Evolutionary conservation across 2,888 invertebrate species (phyloP).

Genomic region (Drosophila crucigera): DNA sequence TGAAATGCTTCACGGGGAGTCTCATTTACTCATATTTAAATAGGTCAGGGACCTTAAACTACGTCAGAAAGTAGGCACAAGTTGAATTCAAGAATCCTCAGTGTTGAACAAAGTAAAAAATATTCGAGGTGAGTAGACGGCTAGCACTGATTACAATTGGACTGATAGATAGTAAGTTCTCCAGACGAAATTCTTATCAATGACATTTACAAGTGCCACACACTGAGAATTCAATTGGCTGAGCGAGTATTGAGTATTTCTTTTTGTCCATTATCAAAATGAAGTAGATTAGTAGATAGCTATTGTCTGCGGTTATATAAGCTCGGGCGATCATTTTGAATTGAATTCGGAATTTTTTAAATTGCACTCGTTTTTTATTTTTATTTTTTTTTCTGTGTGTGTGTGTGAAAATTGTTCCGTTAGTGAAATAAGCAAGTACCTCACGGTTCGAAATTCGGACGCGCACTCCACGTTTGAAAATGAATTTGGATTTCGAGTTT

Average conservation of each 20-base stretch:
- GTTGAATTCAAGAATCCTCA: constrained; percentile 1
- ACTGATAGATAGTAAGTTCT: constrained; percentile 8
- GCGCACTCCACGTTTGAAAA: constrained; percentile 73
- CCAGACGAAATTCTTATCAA: constrained; percentile 43
- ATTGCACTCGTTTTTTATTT: constrained; percentile 30
- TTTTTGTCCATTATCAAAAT: constrained; percentile 31
- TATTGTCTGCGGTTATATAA: constrained; percentile 41
- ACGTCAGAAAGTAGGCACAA: constrained; percentile 27
- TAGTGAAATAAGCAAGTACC: constrained; percentile 52
- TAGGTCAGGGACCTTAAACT: constrained; percentile 21
- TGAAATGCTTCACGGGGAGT: background rate
- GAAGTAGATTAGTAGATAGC: constrained; percentile 1
- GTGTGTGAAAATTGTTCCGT: constrained; percentile 29
- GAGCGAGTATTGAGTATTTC: constrained; percentile 1
- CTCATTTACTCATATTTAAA: constrained; percentile 7
- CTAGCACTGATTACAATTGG: constrained; percentile 36
- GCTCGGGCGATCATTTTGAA: background rate
- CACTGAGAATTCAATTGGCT: constrained; percentile 6
- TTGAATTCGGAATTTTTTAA: constrained; percentile 13
- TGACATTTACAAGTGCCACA: constrained; percentile 34
- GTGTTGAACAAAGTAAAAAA: background rate
- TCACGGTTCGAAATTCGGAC: constrained; percentile 79
- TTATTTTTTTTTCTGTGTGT: background rate
- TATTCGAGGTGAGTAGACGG: background rate
- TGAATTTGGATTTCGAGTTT: constrained; percentile 54